Evolutionary conservation across 2,113 vertebrate genomes (phyloP).

Genomic region (Chaenogobius annularis): DNA sequence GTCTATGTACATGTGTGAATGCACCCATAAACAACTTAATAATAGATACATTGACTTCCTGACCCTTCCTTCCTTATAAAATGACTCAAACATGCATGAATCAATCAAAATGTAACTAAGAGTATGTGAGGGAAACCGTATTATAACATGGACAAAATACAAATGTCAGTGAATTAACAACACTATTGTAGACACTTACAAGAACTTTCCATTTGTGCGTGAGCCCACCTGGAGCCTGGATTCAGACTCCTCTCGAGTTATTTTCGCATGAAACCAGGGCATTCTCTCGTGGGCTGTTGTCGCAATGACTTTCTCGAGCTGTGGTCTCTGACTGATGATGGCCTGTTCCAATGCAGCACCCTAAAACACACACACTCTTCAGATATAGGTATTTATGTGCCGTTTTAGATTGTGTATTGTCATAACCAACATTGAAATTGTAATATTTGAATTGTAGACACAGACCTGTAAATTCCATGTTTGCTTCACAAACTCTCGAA

Average conservation of each 20-base stretch:
- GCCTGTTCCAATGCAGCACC: slow-evolving; percentile 92
- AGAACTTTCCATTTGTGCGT: slow-evolving; percentile 86
- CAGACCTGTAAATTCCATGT: slow-evolving; percentile 93
- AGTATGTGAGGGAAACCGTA: neutral
- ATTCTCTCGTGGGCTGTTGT: slow-evolving; percentile 94
- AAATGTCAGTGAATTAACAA: neutral
- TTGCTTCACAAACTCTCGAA: slow-evolving; percentile 90
- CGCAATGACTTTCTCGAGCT: slow-evolving; percentile 93
- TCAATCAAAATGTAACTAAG: neutral
- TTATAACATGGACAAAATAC: neutral
- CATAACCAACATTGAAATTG: neutral
- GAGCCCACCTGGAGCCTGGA: slow-evolving; percentile 79
- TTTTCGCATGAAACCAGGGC: slow-evolving; percentile 94
- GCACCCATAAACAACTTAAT: no score
- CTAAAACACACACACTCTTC: slow-evolving; percentile 63
- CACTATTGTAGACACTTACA: slow-evolving; percentile 78
- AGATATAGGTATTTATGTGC: neutral
- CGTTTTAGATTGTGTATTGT: neutral
- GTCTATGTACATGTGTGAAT: no score
- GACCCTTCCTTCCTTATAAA: neutral
- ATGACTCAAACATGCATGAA: neutral
- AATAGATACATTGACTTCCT: no score
- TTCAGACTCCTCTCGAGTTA: slow-evolving; percentile 87
- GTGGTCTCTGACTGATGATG: slow-evolving; percentile 95
- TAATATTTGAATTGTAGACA: neutral